phyloP scores from a whole-genome alignment of 2,888 invertebrate genomes.

The Drosophila multiciliata region DNA sequence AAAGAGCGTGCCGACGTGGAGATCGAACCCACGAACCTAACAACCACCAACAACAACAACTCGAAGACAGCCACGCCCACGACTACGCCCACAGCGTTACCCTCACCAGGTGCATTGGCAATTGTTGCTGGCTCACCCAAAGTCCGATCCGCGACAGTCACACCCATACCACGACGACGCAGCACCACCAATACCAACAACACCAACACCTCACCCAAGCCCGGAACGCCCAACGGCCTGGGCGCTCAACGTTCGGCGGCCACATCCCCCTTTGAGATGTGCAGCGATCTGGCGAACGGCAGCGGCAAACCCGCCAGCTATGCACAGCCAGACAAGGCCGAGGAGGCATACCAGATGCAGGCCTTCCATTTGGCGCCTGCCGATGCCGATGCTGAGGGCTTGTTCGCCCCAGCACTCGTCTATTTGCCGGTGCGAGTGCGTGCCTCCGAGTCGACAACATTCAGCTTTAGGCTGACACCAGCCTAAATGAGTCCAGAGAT shows the following conservation, averaged over 20 bases:
- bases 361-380: slow-evolving; percentile 90
- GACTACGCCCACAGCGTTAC: slow-evolving; percentile 31
- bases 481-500: slow-evolving; percentile 87
- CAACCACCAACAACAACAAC: slow-evolving; percentile 84
- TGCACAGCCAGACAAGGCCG: slow-evolving; percentile 86
- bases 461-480: slow-evolving; percentile 97
- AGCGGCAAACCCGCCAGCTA: slow-evolving; percentile 87
- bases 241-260: slow-evolving; percentile 64
- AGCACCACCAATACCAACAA: slow-evolving; percentile 28
- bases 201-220: slow-evolving; percentile 41
- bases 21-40: slow-evolving; percentile 76
- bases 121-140: slow-evolving; percentile 44
- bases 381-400: slow-evolving; percentile 78
- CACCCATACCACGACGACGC: slow-evolving; percentile 34
- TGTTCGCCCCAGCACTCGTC: slow-evolving; percentile 95
- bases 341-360: slow-evolving; percentile 90
- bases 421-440: slow-evolving; percentile 96
- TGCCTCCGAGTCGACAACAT: slow-evolving; percentile 93
- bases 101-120: slow-evolving; percentile 33
- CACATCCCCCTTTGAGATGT: slow-evolving; percentile 69
- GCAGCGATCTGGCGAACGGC: slow-evolving; percentile 82
- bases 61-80: slow-evolving; percentile 40
- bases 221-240: slow-evolving; percentile 68
- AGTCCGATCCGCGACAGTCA: slow-evolving; percentile 33
- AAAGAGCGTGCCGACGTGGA: slow-evolving; percentile 33